phyloP scores from a whole-genome alignment of 2,797 vertebrate genomes.

The Notamacropus eugenii region DNA sequence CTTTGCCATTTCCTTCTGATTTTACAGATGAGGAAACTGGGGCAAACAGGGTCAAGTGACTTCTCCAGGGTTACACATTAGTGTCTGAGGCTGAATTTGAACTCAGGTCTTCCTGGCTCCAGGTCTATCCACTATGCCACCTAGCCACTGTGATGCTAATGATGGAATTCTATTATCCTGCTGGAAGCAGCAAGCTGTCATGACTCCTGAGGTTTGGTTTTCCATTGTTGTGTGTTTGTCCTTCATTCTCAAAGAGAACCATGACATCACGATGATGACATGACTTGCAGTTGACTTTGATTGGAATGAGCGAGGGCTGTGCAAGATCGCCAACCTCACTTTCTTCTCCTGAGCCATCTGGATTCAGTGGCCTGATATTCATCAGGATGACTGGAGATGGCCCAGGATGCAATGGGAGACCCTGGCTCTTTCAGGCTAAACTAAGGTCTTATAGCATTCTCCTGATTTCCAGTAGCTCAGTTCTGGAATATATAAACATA shows the following conservation, averaged over 20 bases:
- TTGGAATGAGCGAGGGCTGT: no score
- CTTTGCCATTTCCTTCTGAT: background rate
- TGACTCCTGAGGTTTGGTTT: background rate
- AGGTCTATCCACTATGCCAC: background rate
- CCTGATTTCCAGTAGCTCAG: background rate
- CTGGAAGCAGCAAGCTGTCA: background rate
- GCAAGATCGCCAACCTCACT: no score
- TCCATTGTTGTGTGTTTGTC: background rate
- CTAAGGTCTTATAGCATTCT: no score
- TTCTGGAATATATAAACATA: background rate
- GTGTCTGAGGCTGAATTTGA: background rate
- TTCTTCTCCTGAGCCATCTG: no score
- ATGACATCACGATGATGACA: no score
- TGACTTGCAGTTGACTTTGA: no score
- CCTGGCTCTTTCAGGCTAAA: no score
- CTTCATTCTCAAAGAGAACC: no score
- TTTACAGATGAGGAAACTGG: background rate
- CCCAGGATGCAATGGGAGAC: no score
- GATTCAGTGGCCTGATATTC: no score
- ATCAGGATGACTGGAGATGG: no score
- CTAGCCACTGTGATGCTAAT: background rate
- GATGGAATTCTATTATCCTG: background rate
- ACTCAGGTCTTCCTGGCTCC: background rate
- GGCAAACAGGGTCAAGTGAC: background rate
- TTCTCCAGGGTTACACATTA: background rate